Conservation (phyloP, 1,140 invertebrate species). For the Rhagoletis pomonella region DNA sequence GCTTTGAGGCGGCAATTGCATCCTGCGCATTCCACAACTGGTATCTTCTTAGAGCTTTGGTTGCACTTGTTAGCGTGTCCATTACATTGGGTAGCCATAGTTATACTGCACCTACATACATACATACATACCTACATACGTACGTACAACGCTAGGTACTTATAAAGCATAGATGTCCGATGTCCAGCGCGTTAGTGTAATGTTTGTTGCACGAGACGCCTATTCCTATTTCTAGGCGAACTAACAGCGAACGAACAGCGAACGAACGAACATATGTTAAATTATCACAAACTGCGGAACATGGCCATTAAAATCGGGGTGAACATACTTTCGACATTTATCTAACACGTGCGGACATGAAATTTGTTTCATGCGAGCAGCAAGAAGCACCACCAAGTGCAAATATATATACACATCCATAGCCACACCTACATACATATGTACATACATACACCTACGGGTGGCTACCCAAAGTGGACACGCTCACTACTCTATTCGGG, state of each 20-base stretch:
- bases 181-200: slow-evolving; percentile 28
- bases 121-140: not conserved
- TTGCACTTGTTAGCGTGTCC: slow-evolving; percentile 49
- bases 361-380: slow-evolving; percentile 50
- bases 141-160: not conserved
- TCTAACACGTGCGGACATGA: slow-evolving; percentile 52
- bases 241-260: slow-evolving; percentile 39
- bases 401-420: slow-evolving; percentile 6
- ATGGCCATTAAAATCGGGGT: slow-evolving; percentile 52
- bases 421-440: not conserved
- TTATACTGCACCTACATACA: slow-evolving; percentile 40
- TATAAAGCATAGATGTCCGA: not conserved
- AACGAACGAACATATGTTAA: slow-evolving; percentile 38
- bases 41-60: slow-evolving; percentile 27
- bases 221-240: slow-evolving; percentile 33
- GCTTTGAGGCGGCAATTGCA: not conserved
- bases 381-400: not conserved
- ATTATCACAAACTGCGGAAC: slow-evolving; percentile 50
- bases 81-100: slow-evolving; percentile 50
- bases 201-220: slow-evolving; percentile 48
- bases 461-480: not conserved
- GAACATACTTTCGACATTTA: slow-evolving; percentile 50
- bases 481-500: not conserved
- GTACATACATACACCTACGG: too few relatives aligned
- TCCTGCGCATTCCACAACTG: slow-evolving; percentile 16